A percentile compares a stretch with the other conserved stretches of the same genome.
Conservation (phyloP, 2,888 invertebrate species). For the Lordiphosa andalusiaca region DNA sequence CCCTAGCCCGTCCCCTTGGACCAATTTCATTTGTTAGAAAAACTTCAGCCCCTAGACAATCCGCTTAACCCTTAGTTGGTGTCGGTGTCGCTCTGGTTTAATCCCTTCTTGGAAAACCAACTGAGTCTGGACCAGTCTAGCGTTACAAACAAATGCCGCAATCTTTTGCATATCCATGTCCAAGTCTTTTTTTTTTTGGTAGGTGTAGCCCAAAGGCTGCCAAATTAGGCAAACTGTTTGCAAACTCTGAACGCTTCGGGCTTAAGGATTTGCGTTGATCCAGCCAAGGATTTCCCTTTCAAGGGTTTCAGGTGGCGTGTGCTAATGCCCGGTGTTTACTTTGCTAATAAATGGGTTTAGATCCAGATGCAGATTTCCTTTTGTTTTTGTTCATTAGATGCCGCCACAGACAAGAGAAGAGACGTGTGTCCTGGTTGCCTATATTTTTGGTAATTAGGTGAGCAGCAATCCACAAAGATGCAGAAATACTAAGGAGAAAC, state of each 20-base stretch:
- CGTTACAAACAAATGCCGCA: constrained; percentile 33
- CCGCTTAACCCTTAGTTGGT: constrained; percentile 60
- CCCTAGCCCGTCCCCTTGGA: not conserved
- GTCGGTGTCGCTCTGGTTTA: constrained; percentile 19
- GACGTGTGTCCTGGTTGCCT: not conserved
- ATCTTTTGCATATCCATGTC: constrained; percentile 20
- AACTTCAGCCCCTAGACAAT: constrained; percentile 47
- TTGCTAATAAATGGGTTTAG: constrained; percentile 45
- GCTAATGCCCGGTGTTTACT: constrained; percentile 49
- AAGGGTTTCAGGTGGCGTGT: constrained; percentile 40
- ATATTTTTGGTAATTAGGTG: too few species aligned
- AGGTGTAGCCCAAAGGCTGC: constrained; percentile 35
- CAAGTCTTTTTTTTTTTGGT: constrained; percentile 4
- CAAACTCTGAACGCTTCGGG: constrained; percentile 45
- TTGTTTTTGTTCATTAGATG: constrained; percentile 21
- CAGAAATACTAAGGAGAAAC: too few species aligned
- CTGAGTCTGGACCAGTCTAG: constrained; percentile 18
- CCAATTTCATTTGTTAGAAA: constrained; percentile 61
- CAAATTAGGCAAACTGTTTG: constrained; percentile 65
- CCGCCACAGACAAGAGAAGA: constrained; percentile 10
- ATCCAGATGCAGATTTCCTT: not conserved
- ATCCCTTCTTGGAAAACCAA: constrained; percentile 45
- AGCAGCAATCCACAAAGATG: too few species aligned
- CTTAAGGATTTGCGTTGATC: constrained; percentile 14
- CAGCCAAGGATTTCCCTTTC: not conserved